These are phyloP conservation scores for Microplitis deprimator DNA, from an alignment of 2,888 invertebrate genomes.

Conservation along the genomic window DNA sequence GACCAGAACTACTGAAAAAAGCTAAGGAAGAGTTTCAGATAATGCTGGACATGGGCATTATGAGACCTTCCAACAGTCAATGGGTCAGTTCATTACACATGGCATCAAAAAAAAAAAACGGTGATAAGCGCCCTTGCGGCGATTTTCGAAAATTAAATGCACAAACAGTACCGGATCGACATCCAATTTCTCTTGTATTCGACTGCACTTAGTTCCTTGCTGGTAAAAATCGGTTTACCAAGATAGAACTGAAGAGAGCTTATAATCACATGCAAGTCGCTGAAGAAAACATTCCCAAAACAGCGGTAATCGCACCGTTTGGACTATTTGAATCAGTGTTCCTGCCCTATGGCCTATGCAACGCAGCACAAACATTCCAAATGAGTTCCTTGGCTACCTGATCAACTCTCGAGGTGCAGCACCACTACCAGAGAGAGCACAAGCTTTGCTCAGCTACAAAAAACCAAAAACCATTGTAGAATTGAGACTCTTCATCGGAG, in stretches of 20 bases:
- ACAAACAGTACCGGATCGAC: conserved; percentile 15
- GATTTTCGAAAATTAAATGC: conserved; percentile 7
- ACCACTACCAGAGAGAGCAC: conserved; percentile 44
- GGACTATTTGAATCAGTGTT: conserved; percentile 19
- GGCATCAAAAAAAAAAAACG: conserved; percentile 14
- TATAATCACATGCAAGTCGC: conserved; percentile 20
- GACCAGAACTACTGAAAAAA: background rate
- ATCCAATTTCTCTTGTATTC: background rate
- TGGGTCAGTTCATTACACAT: conserved; percentile 27
- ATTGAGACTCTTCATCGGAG: conserved; percentile 49
- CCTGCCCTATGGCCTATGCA: conserved; percentile 42
- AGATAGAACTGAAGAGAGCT: conserved; percentile 4
- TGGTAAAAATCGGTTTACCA: conserved; percentile 11
- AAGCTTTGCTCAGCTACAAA: conserved; percentile 42
- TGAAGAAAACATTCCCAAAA: conserved; percentile 17
- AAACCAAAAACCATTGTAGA: conserved; percentile 37
- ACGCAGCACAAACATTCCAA: conserved; percentile 23
- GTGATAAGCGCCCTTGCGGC: conserved; percentile 18
- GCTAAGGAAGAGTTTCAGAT: conserved; percentile 13
- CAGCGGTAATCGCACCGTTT: conserved; percentile 20
- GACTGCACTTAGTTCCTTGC: background rate
- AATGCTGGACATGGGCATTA: background rate
- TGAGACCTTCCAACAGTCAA: conserved; percentile 27
- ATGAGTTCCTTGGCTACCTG: conserved; percentile 42
- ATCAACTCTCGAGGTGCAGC: conserved; percentile 35